A percentile compares a stretch with the other conserved stretches of the same genome.
Evolutionary conservation across 2,888 invertebrate genomes (phyloP).

Genomic region (Agonopterix heracliana): DNA sequence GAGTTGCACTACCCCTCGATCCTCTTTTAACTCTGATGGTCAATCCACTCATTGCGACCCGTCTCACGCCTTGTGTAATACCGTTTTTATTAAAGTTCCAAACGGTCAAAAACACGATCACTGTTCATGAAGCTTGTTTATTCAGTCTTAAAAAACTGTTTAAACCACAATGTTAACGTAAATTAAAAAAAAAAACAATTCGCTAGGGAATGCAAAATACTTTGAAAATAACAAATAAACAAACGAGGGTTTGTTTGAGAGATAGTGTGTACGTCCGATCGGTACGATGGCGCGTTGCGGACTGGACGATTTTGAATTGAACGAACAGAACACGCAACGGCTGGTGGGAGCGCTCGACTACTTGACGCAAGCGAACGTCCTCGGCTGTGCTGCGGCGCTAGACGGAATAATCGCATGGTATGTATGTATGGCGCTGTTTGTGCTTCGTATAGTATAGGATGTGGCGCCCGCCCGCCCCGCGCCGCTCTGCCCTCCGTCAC

Average conservation of each 20-base stretch:
- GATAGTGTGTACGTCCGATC: constrained; percentile 46
- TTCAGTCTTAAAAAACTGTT: constrained; percentile 21
- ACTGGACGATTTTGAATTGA: constrained; percentile 34
- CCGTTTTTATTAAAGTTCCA: constrained; percentile 55
- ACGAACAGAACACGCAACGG: constrained; percentile 31
- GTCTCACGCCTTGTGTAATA: constrained; percentile 51
- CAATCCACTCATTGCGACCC: constrained; percentile 75
- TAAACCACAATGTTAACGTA: constrained; percentile 22
- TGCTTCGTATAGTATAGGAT: constrained; percentile 16
- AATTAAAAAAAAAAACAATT: constrained; percentile 20
- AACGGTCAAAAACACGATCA: constrained; percentile 58
- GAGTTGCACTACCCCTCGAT: constrained; percentile 74
- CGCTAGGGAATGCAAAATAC: constrained; percentile 44
- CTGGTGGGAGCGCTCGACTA: constrained; percentile 11
- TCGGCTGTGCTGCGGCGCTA: constrained; percentile 48
- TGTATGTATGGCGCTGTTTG: constrained; percentile 22
- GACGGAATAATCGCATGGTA: constrained; percentile 62
- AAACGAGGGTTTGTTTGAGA: constrained; percentile 30
- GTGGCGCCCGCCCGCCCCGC: constrained; percentile 21
- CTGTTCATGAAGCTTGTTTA: constrained; percentile 54
- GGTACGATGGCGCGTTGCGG: constrained; percentile 54
- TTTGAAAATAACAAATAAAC: constrained; percentile 39
- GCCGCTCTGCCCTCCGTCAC: constrained; percentile 12
- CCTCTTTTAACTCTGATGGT: constrained; percentile 73
- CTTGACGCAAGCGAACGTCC: constrained; percentile 50